These are phyloP conservation scores for Eueremaeus valkanovi DNA, from an alignment of 2,888 invertebrate species.

Conservation along the genomic window DNA sequence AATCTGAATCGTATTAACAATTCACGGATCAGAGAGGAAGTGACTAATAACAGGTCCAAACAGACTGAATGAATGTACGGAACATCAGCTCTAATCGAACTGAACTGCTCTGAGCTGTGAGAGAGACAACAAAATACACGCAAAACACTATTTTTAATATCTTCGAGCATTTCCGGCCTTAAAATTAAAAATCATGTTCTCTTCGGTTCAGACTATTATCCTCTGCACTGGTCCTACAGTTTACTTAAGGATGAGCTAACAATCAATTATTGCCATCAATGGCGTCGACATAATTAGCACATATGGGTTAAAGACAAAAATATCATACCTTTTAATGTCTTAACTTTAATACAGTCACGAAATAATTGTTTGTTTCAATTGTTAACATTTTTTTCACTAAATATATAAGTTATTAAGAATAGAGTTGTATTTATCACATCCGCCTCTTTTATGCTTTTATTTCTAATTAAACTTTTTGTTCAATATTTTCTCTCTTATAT, in stretches of 20 bases:
- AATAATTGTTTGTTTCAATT: slow-evolving; percentile 26
- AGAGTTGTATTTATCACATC: neutral
- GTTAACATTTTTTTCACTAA: neutral
- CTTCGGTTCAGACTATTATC: neutral
- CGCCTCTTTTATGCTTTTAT: neutral
- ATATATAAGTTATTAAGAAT: neutral
- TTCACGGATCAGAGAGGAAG: slow-evolving; percentile 28
- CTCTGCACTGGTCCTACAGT: no score
- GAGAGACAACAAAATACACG: neutral
- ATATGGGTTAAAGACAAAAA: slow-evolving; percentile 31
- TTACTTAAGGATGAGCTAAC: slow-evolving; percentile 11
- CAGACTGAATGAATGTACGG: neutral
- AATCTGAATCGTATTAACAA: slow-evolving; percentile 1
- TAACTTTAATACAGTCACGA: slow-evolving; percentile 4
- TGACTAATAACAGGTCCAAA: slow-evolving; percentile 19
- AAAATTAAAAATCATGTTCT: slow-evolving; percentile 31
- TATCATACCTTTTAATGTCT: neutral
- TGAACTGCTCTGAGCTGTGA: neutral
- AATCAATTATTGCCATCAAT: slow-evolving; percentile 28
- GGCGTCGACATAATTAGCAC: slow-evolving; percentile 27
- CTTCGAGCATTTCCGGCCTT: slow-evolving; percentile 18
- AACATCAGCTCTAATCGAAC: neutral
- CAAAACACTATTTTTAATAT: slow-evolving; percentile 23
- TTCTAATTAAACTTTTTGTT: neutral
- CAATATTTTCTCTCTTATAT: neutral